Base-by-base conservation (phyloP, 2,113 vertebrate genomes). In the Myrmecobius fasciatus region DNA sequence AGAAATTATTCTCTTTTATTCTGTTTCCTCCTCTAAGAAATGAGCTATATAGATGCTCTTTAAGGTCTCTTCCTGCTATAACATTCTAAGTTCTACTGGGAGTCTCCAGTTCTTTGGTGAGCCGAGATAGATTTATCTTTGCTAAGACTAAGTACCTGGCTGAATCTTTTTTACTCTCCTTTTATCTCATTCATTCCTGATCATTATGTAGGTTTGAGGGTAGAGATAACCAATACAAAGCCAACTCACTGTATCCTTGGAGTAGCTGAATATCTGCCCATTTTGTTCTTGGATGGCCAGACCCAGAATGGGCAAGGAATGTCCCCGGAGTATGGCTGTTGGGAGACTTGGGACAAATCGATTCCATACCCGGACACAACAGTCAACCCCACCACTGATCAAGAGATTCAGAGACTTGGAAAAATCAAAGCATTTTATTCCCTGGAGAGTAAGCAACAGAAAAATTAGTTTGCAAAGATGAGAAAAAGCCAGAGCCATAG, bases 251-350 rank as follows among this genome's bases (percentile, higher is more conserved):
- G 93, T 91, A 25, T 97, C 97, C 97, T 97, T 98, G 53, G 98
- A 97, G 95, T 97, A 98, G 97, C 98, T 98, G 97, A 98, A 97
- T 91, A 97, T 26, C 90, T 96, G 97, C 3, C 92, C n/a, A 25
- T 94, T 96, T 67, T 94, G 91, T 94, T 97, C 96, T 52, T 95
- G 98, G 90, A 97, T 88, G 10, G 88, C 94, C 24, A 97, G 95
- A 95, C 98, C 98, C 75, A 97, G 89, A 28, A 98, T 89, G 3
- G 95, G 75, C n/a, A 95, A 92, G 46, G 25, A 47, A 94, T 98
- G 97, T 93, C 98, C 98, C 4, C 3, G 94, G 89, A 99, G 96
- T 31, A 92, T 75, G 1, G 97, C 67, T 0, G 97, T 95, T 5
- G 97, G 98, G 48, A 93, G 95, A 22, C 90, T 48, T 53, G 98